Percentiles rank a stretch among this genome's conserved stretches.
Evolutionary conservation across 2,113 vertebrate species (phyloP).

Genomic region (Azemiops feae): DNA sequence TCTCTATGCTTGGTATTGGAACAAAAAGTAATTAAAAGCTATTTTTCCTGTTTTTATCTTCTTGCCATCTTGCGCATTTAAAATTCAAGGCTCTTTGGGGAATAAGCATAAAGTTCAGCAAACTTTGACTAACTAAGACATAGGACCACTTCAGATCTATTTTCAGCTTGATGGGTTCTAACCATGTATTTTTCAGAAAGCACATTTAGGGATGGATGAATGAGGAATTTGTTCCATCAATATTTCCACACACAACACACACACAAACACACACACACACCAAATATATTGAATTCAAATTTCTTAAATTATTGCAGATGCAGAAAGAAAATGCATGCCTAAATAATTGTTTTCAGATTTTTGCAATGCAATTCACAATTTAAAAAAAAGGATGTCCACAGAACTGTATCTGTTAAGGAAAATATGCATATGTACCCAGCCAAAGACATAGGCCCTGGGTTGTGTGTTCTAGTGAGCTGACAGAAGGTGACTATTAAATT

Average conservation of each 20-base stretch:
- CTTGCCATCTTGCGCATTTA: neutral
- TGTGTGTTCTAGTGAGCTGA: neutral
- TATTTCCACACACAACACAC: neutral
- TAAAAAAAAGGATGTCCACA: neutral
- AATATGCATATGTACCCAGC: neutral
- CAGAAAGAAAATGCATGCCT: neutral
- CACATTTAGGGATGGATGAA: neutral
- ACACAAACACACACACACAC: too few species aligned
- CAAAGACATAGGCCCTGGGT: neutral
- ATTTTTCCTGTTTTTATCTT: neutral
- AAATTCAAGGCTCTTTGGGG: slow-evolving; percentile 26
- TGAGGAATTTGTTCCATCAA: neutral
- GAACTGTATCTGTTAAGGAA: neutral
- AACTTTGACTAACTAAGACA: neutral
- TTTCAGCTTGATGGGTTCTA: neutral
- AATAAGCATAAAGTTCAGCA: neutral
- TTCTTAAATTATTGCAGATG: neutral
- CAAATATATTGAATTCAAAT: neutral
- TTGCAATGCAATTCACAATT: neutral
- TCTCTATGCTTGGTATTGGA: neutral
- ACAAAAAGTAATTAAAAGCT: slow-evolving; percentile 27
- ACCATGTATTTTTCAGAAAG: neutral
- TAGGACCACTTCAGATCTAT: neutral
- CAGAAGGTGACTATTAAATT: neutral
- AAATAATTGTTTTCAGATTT: neutral